Evolutionary conservation across 2,113 vertebrate genomes (phyloP).

Genomic region (Dasypus novemcinctus): DNA sequence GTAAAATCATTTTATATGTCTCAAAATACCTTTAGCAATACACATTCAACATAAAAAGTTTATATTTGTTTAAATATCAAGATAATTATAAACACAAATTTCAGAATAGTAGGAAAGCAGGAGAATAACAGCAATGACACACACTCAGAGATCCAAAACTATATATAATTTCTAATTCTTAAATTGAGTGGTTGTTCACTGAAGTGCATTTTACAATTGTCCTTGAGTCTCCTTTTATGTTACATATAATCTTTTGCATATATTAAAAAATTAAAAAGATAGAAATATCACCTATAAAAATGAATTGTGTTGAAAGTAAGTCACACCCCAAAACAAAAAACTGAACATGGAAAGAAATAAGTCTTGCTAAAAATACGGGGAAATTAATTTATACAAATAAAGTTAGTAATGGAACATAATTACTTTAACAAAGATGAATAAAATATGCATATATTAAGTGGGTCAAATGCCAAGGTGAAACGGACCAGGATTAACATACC

Average conservation of each 20-base stretch:
- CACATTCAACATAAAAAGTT: background rate
- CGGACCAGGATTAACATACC: background rate
- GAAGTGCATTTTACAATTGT: background rate
- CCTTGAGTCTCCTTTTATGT: background rate
- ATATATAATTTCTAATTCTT: background rate
- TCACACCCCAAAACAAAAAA: background rate
- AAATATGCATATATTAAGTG: rapidly evolving
- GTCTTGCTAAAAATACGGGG: background rate
- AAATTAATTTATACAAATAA: background rate
- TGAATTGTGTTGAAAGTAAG: background rate
- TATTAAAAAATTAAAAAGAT: background rate
- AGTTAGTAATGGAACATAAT: background rate
- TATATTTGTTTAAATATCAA: background rate
- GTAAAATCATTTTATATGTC: background rate
- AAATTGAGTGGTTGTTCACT: background rate
- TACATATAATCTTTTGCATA: background rate
- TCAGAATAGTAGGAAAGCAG: background rate
- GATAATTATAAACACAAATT: background rate
- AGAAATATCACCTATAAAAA: background rate
- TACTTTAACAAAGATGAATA: background rate
- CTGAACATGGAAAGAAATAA: background rate
- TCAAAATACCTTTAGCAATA: background rate
- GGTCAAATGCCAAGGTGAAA: background rate
- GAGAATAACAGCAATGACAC: background rate
- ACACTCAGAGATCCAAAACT: background rate